These are phyloP conservation scores for Galerucella pusilla DNA, from an alignment of 2,888 invertebrate species.

Conservation along the genomic window DNA sequence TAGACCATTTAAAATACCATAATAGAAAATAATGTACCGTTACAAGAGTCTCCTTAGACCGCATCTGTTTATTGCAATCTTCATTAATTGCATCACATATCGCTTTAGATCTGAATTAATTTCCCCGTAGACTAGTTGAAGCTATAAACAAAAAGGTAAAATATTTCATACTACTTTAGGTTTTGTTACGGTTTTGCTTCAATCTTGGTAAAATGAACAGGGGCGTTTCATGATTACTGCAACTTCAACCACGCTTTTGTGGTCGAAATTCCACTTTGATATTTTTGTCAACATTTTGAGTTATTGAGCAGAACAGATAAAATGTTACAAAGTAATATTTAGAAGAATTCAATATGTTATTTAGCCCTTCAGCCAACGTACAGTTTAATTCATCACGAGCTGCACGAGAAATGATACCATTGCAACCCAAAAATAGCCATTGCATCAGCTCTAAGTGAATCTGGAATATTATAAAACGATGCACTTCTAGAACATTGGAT, in stretches of 20 bases:
- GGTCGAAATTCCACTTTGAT: background rate
- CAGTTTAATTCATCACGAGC: too few relatives aligned
- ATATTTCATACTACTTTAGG: slow-evolving; percentile 17
- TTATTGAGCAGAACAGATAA: too few relatives aligned
- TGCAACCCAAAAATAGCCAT: too few relatives aligned
- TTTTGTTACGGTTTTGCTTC: slow-evolving; percentile 13
- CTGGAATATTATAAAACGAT: too few relatives aligned
- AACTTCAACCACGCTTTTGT: background rate
- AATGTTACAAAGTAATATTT: too few relatives aligned
- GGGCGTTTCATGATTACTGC: background rate
- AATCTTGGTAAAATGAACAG: background rate
- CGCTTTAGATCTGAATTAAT: slow-evolving; percentile 24
- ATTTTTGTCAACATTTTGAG: too few relatives aligned
- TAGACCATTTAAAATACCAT: background rate
- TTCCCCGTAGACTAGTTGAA: slow-evolving; percentile 17
- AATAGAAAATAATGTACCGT: slow-evolving; percentile 11
- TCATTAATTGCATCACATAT: slow-evolving; percentile 22
- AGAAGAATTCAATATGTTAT: too few relatives aligned
- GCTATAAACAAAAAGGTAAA: slow-evolving; percentile 12
- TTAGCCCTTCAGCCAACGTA: too few relatives aligned
- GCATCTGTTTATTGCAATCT: slow-evolving; percentile 23
- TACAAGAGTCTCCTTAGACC: slow-evolving; percentile 13
- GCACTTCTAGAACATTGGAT: too few relatives aligned
- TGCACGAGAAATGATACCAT: too few relatives aligned
- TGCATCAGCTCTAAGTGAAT: too few relatives aligned